Base-by-base conservation (phyloP, 92 coral and sea anemone genomes). In the Zoanthus solanderi region DNA sequence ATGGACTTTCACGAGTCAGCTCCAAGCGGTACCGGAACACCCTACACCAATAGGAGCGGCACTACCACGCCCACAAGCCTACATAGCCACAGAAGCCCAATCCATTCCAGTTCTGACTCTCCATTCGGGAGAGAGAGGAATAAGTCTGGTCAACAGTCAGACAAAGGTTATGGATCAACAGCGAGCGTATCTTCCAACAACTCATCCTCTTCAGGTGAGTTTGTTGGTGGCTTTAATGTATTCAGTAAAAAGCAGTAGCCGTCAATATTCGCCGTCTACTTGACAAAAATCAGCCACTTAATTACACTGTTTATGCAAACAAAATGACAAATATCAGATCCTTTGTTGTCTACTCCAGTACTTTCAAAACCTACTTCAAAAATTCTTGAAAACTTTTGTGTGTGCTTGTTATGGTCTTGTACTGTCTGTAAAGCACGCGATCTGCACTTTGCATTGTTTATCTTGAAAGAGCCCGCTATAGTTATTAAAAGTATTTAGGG, bases 141-240 rank as follows among this genome's bases (percentile, higher is more conserved):
- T 81, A 92, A 94, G 37, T 94, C 98, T 8, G 94, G 89, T 7
- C 95, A 90, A 57, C 94, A 93, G 90, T 94, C 98, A 61, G 95
- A 94, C 76, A 94, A 89, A 85, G 95, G 98, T 23, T 95, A 95
- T 54, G 93, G 98, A 28, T 95, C 98, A 29, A 95, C 90, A 3
- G 92, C 92, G 13, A 95, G 98, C 76, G 87, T 95, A 74, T 93
- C 98, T 9, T 93, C 98, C 13, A 95, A 94, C n/a, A 91, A 92
- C 11, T 95, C 98, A 0, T 81, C 85, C 18, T 65, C 61, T 6
- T 81, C 85, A 65, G 85, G 85, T 81, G 11, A 3, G 82, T 77
- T 9, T 78, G 0, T 54, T 7, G 17, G 16, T 34, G 8, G 30
- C 10, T 23, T 23, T 67, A 28, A 67, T 37, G 42, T 37, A 37